Conservation (phyloP, 2,888 invertebrate species). For the Xylocampa areola region DNA sequence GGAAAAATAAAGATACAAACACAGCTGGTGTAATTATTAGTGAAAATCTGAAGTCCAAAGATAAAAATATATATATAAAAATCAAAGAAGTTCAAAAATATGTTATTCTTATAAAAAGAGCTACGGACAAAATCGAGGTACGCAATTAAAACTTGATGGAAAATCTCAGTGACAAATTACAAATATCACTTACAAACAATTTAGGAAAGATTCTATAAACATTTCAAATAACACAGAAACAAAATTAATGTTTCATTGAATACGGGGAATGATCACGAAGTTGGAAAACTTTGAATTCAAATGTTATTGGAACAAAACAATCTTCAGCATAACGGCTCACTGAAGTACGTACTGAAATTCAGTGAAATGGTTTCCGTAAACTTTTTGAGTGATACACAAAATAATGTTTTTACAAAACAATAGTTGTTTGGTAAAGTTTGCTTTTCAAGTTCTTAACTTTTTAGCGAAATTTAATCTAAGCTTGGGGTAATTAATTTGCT, state of each 20-base stretch:
- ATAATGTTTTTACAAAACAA: slow-evolving; percentile 22
- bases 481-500: neutral
- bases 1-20: too few species aligned
- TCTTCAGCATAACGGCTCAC: slow-evolving; percentile 35
- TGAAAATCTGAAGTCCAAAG: neutral
- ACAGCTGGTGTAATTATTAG: too few species aligned
- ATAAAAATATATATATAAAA: neutral
- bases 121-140: neutral
- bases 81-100: neutral
- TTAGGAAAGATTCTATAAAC: slow-evolving; percentile 28
- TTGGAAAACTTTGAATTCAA: slow-evolving; percentile 49
- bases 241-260: slow-evolving; percentile 48
- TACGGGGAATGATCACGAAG: slow-evolving; percentile 37
- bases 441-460: slow-evolving; percentile 17
- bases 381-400: slow-evolving; percentile 32
- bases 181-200: slow-evolving; percentile 48
- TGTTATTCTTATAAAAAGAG: slow-evolving; percentile 4
- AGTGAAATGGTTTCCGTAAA: slow-evolving; percentile 12
- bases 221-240: slow-evolving; percentile 39
- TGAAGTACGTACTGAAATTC: slow-evolving; percentile 21
- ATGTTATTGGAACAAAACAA: slow-evolving; percentile 58
- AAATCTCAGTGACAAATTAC: slow-evolving; percentile 28
- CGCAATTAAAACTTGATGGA: slow-evolving; percentile 15
- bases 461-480: slow-evolving; percentile 2
- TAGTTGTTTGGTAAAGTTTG: slow-evolving; percentile 16